Base-by-base conservation (phyloP, 2,113 vertebrate genomes). In the Cyphomyrus discorhynchus region DNA sequence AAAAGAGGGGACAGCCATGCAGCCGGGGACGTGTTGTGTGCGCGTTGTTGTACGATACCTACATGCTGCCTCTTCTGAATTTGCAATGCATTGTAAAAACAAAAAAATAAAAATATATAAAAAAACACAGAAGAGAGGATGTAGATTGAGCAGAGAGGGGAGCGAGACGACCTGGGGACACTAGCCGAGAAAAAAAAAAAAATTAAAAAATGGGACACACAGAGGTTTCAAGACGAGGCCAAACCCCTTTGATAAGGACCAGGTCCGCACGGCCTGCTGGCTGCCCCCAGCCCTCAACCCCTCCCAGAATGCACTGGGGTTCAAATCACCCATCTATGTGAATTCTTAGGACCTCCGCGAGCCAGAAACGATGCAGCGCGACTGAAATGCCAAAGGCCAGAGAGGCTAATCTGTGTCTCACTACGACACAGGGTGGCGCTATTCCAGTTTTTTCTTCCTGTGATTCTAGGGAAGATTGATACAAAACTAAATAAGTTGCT, bases 141-240 rank as follows among this genome's bases (percentile, higher is more conserved):
- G 94, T 88, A 94, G 93, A 94, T 94, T 96, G 94, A 96, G 95
- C 94, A 90, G 94, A 90, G 94, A 92, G 94, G 94, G 91, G 90
- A 88, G 52, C 93, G 91, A 93, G 49, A 87, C n/a, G 91, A 94
- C 92, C 92, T 93, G 94, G 91, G 92, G 89, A 95, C 92, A 94
- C 8, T 92, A 93, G 90, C 70, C 90, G 49, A 62, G 84, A 24
- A 35, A 82, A 62, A 52, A 17, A 35, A 53, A 85, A 42, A 87
- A 58, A 89, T 19, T n/a, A 58, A 66, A 90, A 66, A 91, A 90
- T 87, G 89, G 52, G 46, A 90, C 46, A 88, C 46, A 88, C 80
- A 87, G 17, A 31, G 90, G 87, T 91, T 89, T 74, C 56, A 10
- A 46, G 9, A 86, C 39, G 17, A 90, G 53, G 90, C 92, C 92